Conservation (phyloP, 1,140 invertebrate species). For the Neodiprion fabricii region DNA sequence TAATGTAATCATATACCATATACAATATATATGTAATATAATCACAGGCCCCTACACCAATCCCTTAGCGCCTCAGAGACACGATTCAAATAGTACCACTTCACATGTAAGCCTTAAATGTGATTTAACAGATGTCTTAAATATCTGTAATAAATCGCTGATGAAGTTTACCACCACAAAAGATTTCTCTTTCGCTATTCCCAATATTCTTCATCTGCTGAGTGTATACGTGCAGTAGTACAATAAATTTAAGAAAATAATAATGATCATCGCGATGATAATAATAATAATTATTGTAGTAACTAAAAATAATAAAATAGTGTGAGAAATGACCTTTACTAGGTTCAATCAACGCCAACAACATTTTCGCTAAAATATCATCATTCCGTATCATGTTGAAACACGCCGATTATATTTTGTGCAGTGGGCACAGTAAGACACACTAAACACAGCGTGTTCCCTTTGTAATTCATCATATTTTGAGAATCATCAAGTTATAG, state of each 20-base stretch:
- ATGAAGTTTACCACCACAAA: conserved; percentile 18
- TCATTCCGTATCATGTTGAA: conserved; percentile 7
- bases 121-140: conserved; percentile 11
- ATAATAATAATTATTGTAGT: conserved; percentile 26
- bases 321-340: conserved; percentile 32
- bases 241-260: conserved; percentile 28
- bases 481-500: conserved; percentile 7
- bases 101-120: conserved; percentile 15
- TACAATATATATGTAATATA: background rate
- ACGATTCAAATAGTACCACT: conserved; percentile 18
- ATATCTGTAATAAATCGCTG: conserved; percentile 13
- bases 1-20: background rate
- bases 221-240: conserved; percentile 45
- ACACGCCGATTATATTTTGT: conserved; percentile 19
- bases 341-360: conserved; percentile 25
- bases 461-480: conserved; percentile 1
- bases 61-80: conserved; percentile 2
- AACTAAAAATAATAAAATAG: conserved; percentile 27
- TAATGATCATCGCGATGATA: conserved; percentile 29
- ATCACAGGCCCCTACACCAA: background rate
- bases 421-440: conserved; percentile 3
- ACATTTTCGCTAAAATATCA: conserved; percentile 26
- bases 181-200: conserved; percentile 25
- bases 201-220: conserved; percentile 30
- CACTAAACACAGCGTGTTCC: conserved; percentile 2